Conservation (phyloP, 2,888 invertebrate species). For the Latrodectus hesperus region DNA sequence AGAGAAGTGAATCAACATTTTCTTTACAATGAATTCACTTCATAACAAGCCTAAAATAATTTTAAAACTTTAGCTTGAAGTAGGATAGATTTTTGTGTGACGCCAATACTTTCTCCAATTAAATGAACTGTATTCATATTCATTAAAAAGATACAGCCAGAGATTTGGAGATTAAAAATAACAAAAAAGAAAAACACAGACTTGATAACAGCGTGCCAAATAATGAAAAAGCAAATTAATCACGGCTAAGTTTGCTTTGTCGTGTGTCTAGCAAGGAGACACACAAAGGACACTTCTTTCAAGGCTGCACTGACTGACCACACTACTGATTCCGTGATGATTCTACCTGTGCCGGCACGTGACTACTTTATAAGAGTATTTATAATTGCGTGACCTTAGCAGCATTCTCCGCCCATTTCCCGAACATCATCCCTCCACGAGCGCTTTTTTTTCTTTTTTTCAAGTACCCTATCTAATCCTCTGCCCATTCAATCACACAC, state of each 20-base stretch:
- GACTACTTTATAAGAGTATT: constrained; percentile 23
- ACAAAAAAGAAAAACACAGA: background rate
- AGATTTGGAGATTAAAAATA: too few species aligned
- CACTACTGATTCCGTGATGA: constrained; percentile 17
- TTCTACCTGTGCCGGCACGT: constrained; percentile 18
- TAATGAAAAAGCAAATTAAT: background rate
- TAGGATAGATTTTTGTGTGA: too few species aligned
- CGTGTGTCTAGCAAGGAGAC: background rate
- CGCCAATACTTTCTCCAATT: too few species aligned
- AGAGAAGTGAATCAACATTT: too few species aligned
- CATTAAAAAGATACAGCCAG: too few species aligned
- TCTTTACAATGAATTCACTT: too few species aligned
- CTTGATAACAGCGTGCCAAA: constrained; percentile 2
- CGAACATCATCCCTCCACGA: constrained; percentile 7
- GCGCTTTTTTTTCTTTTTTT: constrained; percentile 1
- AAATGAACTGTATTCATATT: too few species aligned
- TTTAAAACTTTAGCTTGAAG: too few species aligned
- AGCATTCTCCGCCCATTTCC: constrained; percentile 23
- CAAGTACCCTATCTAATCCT: constrained; percentile 6
- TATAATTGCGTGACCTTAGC: constrained; percentile 37
- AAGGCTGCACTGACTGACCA: constrained; percentile 11
- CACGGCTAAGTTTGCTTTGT: background rate
- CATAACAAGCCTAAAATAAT: too few species aligned
- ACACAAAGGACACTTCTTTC: constrained; percentile 5
- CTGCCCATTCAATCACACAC: constrained; percentile 20